Evolutionary conservation across 2,113 vertebrate genomes (phyloP).

Genomic region (Megaptera novaeangliae): DNA sequence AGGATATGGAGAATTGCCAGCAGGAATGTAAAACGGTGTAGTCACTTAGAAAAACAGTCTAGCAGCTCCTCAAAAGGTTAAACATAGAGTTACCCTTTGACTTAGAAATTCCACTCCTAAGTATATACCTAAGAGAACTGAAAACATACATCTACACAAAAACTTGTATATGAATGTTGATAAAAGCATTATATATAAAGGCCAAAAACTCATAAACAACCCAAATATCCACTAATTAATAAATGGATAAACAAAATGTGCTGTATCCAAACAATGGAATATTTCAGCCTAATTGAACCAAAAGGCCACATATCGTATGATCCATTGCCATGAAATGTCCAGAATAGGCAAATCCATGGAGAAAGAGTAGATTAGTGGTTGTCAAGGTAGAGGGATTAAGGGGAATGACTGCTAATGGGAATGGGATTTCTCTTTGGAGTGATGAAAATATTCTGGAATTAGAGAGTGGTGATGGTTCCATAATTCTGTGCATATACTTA

Average conservation of each 20-base stretch:
- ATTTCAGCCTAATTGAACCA: not conserved
- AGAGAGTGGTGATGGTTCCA: not conserved
- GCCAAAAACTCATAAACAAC: not conserved
- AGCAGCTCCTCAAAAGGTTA: not conserved
- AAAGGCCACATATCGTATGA: not conserved
- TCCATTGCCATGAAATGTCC: not conserved
- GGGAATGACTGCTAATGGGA: not conserved
- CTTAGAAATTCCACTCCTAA: not conserved
- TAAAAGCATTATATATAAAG: not conserved
- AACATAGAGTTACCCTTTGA: not conserved
- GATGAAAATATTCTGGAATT: not conserved
- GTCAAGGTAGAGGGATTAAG: not conserved
- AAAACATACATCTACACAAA: not conserved
- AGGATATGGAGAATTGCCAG: not conserved
- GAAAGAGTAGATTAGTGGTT: not conserved
- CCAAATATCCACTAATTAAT: not conserved
- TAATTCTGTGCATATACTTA: not conserved
- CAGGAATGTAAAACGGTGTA: not conserved
- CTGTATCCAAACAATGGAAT: not conserved
- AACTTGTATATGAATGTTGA: not conserved
- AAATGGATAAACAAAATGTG: not conserved
- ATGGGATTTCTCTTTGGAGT: not conserved
- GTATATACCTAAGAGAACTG: not conserved
- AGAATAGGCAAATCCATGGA: not conserved
- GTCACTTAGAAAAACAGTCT: not conserved